Conservation (phyloP, 1,140 invertebrate genomes). For the Paracyclopina nana region DNA sequence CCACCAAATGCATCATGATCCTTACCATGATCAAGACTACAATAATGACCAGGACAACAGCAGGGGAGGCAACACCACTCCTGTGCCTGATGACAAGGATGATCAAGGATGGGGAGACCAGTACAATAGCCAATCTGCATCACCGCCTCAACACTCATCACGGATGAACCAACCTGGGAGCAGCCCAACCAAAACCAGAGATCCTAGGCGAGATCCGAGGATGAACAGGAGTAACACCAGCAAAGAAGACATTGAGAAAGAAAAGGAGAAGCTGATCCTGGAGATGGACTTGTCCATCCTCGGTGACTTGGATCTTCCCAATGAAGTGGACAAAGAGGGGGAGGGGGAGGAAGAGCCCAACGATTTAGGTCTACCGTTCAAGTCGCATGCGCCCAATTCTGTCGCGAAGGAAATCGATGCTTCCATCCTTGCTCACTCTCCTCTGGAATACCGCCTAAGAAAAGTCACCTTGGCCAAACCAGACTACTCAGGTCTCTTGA, state of each 20-base stretch:
- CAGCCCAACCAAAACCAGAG: not conserved
- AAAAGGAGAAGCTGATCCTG: not conserved
- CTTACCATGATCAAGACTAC: not conserved
- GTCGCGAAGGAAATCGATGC: slow-evolving; percentile 13
- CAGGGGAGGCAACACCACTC: not conserved
- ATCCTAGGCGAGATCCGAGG: not conserved
- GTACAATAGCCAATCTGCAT: not conserved
- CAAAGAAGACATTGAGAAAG: not conserved
- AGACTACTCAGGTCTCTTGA: slow-evolving; percentile 5
- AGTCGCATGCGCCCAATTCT: not conserved
- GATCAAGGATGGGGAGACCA: not conserved
- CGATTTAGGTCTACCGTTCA: slow-evolving; percentile 6
- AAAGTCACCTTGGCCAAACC: not conserved
- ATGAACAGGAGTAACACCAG: not conserved
- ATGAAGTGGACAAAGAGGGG: not conserved
- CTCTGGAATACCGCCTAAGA: slow-evolving; percentile 3
- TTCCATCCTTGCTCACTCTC: not conserved
- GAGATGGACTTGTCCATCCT: slow-evolving; percentile 6
- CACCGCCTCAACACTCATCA: not conserved
- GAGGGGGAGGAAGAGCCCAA: not conserved
- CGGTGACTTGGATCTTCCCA: slow-evolving; percentile 6
- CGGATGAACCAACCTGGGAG: not conserved
- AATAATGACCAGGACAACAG: not conserved
- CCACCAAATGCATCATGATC: not conserved
- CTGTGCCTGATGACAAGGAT: not conserved